Conservation (phyloP, 1,140 invertebrate species). For the Drosophila obscura region DNA sequence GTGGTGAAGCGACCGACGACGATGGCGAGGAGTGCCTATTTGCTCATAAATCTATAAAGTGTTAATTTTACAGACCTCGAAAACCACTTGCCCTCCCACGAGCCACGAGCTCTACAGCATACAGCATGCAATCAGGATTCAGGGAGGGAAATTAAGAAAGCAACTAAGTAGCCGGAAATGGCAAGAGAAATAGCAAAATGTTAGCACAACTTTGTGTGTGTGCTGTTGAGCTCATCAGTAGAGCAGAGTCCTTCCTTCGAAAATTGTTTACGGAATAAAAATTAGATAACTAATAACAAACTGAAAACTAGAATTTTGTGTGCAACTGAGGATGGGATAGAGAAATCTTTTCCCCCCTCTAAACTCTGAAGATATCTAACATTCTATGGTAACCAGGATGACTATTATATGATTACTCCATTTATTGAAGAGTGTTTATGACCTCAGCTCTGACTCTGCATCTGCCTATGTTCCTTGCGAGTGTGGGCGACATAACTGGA, state of each 20-base stretch:
- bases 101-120: slow-evolving; percentile 2
- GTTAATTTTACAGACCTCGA: slow-evolving; percentile 54
- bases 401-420: too few relatives aligned
- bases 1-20: not conserved
- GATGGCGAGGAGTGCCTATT: slow-evolving; percentile 11
- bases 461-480: not conserved
- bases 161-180: slow-evolving; percentile 68
- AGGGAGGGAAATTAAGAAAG: slow-evolving; percentile 3
- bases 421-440: slow-evolving; percentile 1
- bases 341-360: slow-evolving; percentile 37
- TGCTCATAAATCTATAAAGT: slow-evolving; percentile 62
- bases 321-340: slow-evolving; percentile 11
- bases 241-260: slow-evolving; percentile 27
- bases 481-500: slow-evolving; percentile 38
- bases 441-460: not conserved
- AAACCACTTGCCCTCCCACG: slow-evolving; percentile 16
- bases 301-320: slow-evolving; percentile 46
- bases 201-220: slow-evolving; percentile 42
- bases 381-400: too few relatives aligned
- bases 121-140: slow-evolving; percentile 10
- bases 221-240: slow-evolving; percentile 54
- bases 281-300: slow-evolving; percentile 34
- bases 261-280: slow-evolving; percentile 56
- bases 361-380: not conserved
- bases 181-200: slow-evolving; percentile 61